Percentiles rank a stretch among this genome's conserved stretches.
These are phyloP conservation scores for Rotaria sp. DNA, from an alignment of 2,888 invertebrate genomes.

Conservation along the genomic window DNA sequence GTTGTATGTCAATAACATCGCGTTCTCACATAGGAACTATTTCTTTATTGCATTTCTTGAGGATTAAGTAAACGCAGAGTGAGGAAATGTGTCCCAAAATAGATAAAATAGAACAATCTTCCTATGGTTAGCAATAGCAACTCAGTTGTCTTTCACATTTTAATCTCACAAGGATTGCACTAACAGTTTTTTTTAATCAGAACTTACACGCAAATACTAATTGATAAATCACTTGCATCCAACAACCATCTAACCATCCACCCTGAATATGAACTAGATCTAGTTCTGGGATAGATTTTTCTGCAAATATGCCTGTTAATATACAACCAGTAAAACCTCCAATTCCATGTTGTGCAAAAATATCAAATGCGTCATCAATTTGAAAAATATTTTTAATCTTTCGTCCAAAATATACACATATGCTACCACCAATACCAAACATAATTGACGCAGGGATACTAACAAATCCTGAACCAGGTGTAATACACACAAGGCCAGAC, in stretches of 20 bases:
- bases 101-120: no score
- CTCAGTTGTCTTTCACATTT: no score
- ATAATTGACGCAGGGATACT: neutral
- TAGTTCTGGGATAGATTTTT: neutral
- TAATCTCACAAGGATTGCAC: no score
- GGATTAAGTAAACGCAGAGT: no score
- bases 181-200: no score
- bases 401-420: neutral
- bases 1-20: no score
- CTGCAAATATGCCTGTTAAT: slow-evolving; percentile 19
- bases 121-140: no score
- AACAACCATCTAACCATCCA: slow-evolving; percentile 21
- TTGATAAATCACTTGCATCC: neutral
- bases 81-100: no score
- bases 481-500: slow-evolving; percentile 19
- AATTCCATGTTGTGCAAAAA: slow-evolving; percentile 11
- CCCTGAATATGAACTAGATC: neutral
- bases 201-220: neutral
- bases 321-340: neutral
- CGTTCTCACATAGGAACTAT: no score
- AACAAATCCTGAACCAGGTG: slow-evolving; percentile 20
- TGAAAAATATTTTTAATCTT: neutral
- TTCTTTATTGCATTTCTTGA: no score
- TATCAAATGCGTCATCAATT: slow-evolving; percentile 27
- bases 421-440: neutral